phyloP scores from a whole-genome alignment of 2,113 vertebrate genomes.

The Blennius ocellaris region DNA sequence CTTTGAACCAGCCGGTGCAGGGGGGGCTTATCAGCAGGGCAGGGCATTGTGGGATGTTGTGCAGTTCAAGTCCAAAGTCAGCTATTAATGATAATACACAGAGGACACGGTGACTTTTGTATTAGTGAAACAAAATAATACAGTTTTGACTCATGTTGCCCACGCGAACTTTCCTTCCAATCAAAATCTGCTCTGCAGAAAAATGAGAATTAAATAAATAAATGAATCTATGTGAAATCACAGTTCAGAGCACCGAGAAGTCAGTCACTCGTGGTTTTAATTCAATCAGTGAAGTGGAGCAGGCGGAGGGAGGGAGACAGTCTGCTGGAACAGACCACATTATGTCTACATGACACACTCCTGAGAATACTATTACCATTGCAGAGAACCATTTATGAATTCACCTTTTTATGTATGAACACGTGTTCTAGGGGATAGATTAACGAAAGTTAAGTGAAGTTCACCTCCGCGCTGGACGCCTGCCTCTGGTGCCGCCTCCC shows the following conservation, averaged over 20 bases:
- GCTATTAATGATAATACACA: constrained; percentile 13
- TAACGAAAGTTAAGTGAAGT: too few relatives aligned
- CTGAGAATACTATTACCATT: too few relatives aligned
- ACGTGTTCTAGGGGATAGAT: not conserved
- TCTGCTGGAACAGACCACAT: constrained; percentile 56
- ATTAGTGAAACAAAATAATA: too few relatives aligned
- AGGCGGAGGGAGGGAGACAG: not conserved
- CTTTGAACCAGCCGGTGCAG: constrained; percentile 44
- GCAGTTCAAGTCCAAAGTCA: constrained; percentile 51
- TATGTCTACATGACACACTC: constrained; percentile 49
- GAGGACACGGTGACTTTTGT: not conserved
- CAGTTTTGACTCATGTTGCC: too few relatives aligned
- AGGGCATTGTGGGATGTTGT: constrained; percentile 43
- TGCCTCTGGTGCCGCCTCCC: constrained; percentile 47
- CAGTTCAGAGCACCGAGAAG: not conserved
- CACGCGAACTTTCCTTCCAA: too few relatives aligned
- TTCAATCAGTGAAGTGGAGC: constrained; percentile 47
- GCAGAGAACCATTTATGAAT: too few relatives aligned
- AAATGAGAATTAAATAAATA: not conserved
- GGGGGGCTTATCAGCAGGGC: constrained; percentile 60
- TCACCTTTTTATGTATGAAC: too few relatives aligned
- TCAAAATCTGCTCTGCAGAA: not conserved
- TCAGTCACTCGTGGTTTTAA: constrained; percentile 56
- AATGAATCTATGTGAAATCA: not conserved
- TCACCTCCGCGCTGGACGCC: constrained; percentile 64